phyloP scores from a whole-genome alignment of 2,888 invertebrate species.

The Eudemis profundana region DNA sequence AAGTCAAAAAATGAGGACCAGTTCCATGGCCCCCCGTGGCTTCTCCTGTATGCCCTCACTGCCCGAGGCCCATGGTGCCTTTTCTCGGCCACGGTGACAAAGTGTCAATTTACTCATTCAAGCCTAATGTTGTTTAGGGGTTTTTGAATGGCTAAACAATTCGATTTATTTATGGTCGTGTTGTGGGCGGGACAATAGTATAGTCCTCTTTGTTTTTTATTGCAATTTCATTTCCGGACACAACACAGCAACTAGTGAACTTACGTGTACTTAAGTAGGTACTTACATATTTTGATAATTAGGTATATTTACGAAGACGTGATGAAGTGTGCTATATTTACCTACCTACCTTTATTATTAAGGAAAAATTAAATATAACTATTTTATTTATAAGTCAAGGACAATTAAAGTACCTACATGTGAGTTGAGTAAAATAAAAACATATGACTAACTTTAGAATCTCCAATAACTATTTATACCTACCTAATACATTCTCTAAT shows the following conservation, averaged over 20 bases:
- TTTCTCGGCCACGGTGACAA: slow-evolving; percentile 69
- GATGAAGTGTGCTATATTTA: too few relatives aligned
- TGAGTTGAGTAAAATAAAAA: too few relatives aligned
- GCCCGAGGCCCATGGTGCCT: slow-evolving; percentile 60
- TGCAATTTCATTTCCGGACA: slow-evolving; percentile 79
- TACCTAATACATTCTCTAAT: neutral
- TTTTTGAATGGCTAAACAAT: slow-evolving; percentile 76
- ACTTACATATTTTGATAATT: neutral
- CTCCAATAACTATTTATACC: neutral
- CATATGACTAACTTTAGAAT: neutral
- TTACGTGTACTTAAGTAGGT: neutral
- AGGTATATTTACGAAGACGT: too few relatives aligned
- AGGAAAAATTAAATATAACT: too few relatives aligned
- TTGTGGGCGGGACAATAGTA: slow-evolving; percentile 72
- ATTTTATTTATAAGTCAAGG: too few relatives aligned
- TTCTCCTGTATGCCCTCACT: slow-evolving; percentile 57
- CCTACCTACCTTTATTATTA: too few relatives aligned
- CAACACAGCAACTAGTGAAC: slow-evolving; percentile 26
- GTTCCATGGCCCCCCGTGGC: slow-evolving; percentile 55
- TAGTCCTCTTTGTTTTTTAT: slow-evolving; percentile 66
- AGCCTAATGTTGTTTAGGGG: slow-evolving; percentile 81
- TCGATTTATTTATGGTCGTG: slow-evolving; percentile 76
- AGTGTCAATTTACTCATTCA: slow-evolving; percentile 82
- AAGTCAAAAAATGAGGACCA: slow-evolving; percentile 41
- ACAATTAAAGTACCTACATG: too few relatives aligned